phyloP scores from a whole-genome alignment of 35 echinoderm and acorn worm genomes.

The Amphiura filiformis region DNA sequence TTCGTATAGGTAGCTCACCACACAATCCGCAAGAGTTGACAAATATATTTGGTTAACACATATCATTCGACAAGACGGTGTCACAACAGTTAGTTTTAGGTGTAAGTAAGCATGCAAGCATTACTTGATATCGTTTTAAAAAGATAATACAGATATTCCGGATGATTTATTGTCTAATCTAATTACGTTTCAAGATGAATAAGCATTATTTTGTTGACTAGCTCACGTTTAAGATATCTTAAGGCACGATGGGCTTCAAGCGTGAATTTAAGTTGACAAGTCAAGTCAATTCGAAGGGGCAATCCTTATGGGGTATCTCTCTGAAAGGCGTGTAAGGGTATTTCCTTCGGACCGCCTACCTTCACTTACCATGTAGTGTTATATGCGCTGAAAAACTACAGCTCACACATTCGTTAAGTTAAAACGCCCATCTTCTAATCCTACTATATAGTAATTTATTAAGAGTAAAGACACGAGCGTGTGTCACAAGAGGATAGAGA shows the following conservation, averaged over 20 bases:
- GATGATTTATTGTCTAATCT: background rate
- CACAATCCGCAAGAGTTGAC: background rate
- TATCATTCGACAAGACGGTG: background rate
- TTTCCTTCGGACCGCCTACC: background rate
- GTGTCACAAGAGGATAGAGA: no score
- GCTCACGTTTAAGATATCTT: background rate
- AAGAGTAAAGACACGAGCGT: no score
- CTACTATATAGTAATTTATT: no score
- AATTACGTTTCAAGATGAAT: background rate
- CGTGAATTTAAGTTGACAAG: background rate
- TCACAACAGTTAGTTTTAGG: background rate
- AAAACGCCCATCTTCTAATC: no score
- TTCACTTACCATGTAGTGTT: background rate
- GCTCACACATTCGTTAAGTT: no score
- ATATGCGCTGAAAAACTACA: background rate
- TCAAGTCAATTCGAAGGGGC: background rate
- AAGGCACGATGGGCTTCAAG: background rate
- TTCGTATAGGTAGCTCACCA: background rate
- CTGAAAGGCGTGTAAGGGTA: background rate
- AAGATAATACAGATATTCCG: conserved; percentile 12
- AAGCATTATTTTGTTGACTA: background rate
- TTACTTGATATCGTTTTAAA: background rate
- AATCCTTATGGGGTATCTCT: background rate
- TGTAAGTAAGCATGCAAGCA: background rate
- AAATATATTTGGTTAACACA: background rate